Percentiles rank a stretch among this genome's conserved stretches.
phyloP scores from a whole-genome alignment of 1,140 invertebrate genomes.

The Stegodyphus mimosarum region DNA sequence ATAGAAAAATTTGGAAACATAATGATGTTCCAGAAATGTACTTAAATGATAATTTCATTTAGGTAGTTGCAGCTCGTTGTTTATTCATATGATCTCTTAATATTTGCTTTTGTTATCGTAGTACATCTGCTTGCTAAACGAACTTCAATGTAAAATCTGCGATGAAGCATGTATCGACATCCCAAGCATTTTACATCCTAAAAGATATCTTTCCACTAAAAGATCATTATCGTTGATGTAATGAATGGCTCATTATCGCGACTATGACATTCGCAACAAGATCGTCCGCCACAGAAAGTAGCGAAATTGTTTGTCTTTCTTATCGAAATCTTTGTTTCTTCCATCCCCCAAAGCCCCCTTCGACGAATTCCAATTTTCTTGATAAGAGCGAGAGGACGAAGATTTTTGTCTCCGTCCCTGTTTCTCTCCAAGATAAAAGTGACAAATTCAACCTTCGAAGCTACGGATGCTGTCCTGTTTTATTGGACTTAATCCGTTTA shows the following conservation, averaged over 20 bases:
- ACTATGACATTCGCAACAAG: background rate
- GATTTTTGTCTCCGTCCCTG: slow-evolving; percentile 32
- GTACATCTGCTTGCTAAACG: no score
- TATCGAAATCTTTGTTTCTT: background rate
- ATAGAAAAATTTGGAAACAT: no score
- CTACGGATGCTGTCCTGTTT: slow-evolving; percentile 4
- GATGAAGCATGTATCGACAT: no score
- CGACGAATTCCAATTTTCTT: slow-evolving; percentile 7
- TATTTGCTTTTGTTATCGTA: no score
- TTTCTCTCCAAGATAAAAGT: slow-evolving; percentile 38
- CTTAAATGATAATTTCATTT: no score
- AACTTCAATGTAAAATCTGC: no score
- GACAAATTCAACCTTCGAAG: slow-evolving; percentile 39
- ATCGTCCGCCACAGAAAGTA: slow-evolving; percentile 14
- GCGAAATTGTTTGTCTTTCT: slow-evolving; percentile 40
- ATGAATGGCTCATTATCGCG: slow-evolving; percentile 38
- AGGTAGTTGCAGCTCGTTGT: no score
- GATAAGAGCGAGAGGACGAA: slow-evolving; percentile 7
- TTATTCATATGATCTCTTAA: no score
- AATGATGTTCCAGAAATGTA: no score
- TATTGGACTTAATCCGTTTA: slow-evolving; percentile 49
- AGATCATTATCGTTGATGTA: slow-evolving; percentile 31
- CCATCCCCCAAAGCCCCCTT: slow-evolving; percentile 9
- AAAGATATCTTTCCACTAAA: slow-evolving; percentile 29
- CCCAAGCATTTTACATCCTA: no score